Percentiles rank a stretch among this genome's conserved stretches.
phyloP scores from a whole-genome alignment of 2,113 vertebrate species.

The Amphiprion ocellaris region DNA sequence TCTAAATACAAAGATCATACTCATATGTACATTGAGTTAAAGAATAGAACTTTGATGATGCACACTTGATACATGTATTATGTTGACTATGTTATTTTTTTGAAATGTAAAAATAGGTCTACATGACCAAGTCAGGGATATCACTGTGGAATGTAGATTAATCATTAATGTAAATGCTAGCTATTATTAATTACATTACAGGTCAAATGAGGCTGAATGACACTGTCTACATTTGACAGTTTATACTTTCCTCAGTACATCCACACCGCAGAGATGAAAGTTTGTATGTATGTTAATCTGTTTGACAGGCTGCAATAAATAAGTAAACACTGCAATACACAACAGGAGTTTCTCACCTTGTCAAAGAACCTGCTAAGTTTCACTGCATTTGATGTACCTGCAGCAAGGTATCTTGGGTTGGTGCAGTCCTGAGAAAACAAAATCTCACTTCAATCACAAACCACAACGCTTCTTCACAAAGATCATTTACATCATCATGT shows the following conservation, averaged over 20 bases:
- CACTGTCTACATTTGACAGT: no score
- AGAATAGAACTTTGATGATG: neutral
- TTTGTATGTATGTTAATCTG: neutral
- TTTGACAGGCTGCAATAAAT: neutral
- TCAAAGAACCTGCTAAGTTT: constrained; percentile 99
- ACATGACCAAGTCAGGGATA: no score
- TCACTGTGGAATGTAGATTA: no score
- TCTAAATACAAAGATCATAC: neutral
- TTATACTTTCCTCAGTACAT: no score
- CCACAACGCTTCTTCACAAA: neutral
- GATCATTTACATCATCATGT: no score
- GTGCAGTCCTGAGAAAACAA: constrained; percentile 91
- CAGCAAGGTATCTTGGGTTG: constrained; percentile 92
- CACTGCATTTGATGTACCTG: constrained; percentile 97
- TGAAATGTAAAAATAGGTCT: no score
- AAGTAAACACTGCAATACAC: neutral
- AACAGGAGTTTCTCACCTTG: constrained; percentile 87
- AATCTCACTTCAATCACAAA: constrained; percentile 1
- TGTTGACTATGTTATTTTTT: no score
- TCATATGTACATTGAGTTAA: neutral
- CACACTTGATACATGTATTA: no score
- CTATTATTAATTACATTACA: no score
- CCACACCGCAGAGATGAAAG: no score
- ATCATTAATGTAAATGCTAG: no score
- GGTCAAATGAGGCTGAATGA: no score